These are phyloP conservation scores for Drosophila mauritiana DNA, from an alignment of 1,140 invertebrate species.

Conservation along the genomic window DNA sequence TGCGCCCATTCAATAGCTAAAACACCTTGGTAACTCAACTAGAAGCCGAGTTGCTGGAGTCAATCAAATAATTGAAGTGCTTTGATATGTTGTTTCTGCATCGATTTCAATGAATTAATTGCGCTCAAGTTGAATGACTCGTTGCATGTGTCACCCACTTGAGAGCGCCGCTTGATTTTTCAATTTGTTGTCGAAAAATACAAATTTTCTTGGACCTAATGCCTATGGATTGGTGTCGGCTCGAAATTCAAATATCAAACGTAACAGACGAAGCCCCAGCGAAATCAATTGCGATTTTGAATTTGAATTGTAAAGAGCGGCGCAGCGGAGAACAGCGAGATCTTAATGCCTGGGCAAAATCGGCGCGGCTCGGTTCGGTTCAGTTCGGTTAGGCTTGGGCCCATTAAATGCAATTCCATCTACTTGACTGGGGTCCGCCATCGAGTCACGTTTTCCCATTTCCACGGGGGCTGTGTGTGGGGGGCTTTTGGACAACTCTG, in stretches of 20 bases:
- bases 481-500: conserved; percentile 39
- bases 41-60: conserved; percentile 20
- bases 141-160: conserved; percentile 56
- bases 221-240: conserved; percentile 67
- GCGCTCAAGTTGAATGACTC: conserved; percentile 60
- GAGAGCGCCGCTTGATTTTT: conserved; percentile 40
- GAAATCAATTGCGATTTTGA: conserved; percentile 74
- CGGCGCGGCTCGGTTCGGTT: conserved; percentile 10
- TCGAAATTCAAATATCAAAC: conserved; percentile 61
- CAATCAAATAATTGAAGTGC: conserved; percentile 3
- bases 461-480: neutral
- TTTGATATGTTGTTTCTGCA: conserved; percentile 10
- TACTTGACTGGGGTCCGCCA: conserved; percentile 62
- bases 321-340: conserved; percentile 31
- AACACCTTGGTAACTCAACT: conserved; percentile 18
- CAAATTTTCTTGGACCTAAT: conserved; percentile 49
- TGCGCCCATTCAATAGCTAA: neutral
- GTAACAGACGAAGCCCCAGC: conserved; percentile 35
- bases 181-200: conserved; percentile 61
- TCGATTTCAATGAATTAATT: conserved; percentile 50
- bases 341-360: conserved; percentile 24
- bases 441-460: conserved; percentile 70
- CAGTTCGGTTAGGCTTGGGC: conserved; percentile 30
- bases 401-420: conserved; percentile 78
- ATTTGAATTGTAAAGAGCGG: conserved; percentile 69